A percentile compares a stretch with the other conserved stretches of the same genome.
Evolutionary conservation across 2,888 invertebrate species (phyloP).

Genomic region (Calameuta idolon): DNA sequence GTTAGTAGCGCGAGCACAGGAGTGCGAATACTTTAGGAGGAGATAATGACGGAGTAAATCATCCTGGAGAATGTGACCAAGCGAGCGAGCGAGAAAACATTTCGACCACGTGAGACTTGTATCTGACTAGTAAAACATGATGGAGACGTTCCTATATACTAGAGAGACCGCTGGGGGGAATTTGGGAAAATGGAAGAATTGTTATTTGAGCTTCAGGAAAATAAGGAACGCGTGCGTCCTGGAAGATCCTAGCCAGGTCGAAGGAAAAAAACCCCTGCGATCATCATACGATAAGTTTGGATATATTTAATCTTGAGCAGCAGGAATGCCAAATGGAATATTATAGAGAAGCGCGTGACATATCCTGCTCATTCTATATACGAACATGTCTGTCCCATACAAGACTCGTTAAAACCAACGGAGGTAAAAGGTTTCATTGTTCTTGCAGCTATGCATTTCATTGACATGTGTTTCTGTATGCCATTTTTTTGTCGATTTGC

Average conservation of each 20-base stretch:
- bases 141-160: not conserved
- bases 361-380: not conserved
- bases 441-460: not conserved
- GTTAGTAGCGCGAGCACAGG: not conserved
- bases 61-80: not conserved
- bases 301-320: not conserved
- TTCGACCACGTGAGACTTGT: not conserved
- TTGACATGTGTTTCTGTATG: not conserved
- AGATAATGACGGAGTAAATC: not conserved
- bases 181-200: constrained; percentile 13
- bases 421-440: not conserved
- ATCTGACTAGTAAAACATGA: not conserved
- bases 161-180: constrained; percentile 1
- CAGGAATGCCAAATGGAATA: not conserved
- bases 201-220: constrained; percentile 23
- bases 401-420: not conserved
- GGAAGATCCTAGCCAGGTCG: not conserved
- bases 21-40: constrained; percentile 2
- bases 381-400: not conserved
- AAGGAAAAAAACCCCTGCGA: not conserved
- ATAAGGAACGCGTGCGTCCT: constrained; percentile 5
- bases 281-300: not conserved
- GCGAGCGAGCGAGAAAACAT: not conserved
- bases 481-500: not conserved
- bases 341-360: not conserved